phyloP scores from a whole-genome alignment of 2,888 invertebrate genomes.

The Diaprepes abbreviatus region DNA sequence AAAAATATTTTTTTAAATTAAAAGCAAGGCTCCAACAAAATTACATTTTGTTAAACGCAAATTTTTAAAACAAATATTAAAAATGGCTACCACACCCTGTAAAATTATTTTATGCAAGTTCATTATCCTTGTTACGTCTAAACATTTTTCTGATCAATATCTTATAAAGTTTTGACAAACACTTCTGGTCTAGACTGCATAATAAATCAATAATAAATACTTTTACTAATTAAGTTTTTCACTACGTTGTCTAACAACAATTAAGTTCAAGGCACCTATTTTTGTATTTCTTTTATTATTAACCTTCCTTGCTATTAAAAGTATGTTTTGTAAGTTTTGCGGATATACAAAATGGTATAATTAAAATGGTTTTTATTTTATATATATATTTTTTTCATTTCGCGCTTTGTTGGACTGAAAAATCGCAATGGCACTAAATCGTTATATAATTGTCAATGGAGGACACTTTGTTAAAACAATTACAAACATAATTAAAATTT shows the following conservation, averaged over 20 bases:
- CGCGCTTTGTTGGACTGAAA: slow-evolving; percentile 8
- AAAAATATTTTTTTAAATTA: too few species aligned
- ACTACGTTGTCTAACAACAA: slow-evolving; percentile 9
- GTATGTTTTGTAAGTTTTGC: slow-evolving; percentile 26
- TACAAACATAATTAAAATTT: not conserved
- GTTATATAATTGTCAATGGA: slow-evolving; percentile 7
- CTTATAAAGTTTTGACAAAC: slow-evolving; percentile 10
- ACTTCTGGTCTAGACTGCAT: slow-evolving; percentile 20
- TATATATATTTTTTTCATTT: not conserved
- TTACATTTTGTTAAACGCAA: too few species aligned
- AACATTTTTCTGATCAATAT: slow-evolving; percentile 20
- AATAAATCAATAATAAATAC: slow-evolving; percentile 22
- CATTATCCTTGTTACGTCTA: slow-evolving; percentile 9
- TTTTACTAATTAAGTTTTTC: slow-evolving; percentile 20
- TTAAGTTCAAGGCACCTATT: slow-evolving; percentile 28
- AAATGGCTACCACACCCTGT: not conserved
- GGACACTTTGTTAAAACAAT: slow-evolving; percentile 13
- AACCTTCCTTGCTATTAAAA: slow-evolving; percentile 25
- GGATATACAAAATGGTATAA: slow-evolving; percentile 27
- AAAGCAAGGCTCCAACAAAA: too few species aligned
- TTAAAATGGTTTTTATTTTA: slow-evolving; percentile 16
- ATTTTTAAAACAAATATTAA: too few species aligned
- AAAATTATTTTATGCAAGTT: not conserved
- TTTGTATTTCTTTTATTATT: slow-evolving; percentile 7
- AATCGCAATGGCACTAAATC: slow-evolving; percentile 1